These are phyloP conservation scores for Trematomus bernacchii DNA, from an alignment of 2,797 vertebrate genomes.

Conservation along the genomic window DNA sequence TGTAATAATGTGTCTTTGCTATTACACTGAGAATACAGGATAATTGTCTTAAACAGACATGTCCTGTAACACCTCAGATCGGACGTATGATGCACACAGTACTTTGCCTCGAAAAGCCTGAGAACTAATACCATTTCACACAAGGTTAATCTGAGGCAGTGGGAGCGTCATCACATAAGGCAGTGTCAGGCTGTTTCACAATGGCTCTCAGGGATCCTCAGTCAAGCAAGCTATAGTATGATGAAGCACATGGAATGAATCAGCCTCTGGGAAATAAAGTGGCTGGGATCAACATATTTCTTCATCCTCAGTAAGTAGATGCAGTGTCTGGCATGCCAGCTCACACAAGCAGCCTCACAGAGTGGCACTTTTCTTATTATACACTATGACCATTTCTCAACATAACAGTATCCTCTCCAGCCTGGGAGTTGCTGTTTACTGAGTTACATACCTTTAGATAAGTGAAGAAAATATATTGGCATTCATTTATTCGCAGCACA, in stretches of 20 bases:
- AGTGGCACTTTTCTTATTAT: conserved; percentile 36
- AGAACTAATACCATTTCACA: conserved; percentile 25
- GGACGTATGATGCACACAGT: neutral
- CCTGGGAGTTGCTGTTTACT: conserved; percentile 17
- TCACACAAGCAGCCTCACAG: conserved; percentile 8
- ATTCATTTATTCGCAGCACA: neutral
- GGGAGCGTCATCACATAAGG: conserved; percentile 17
- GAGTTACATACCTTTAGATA: conserved; percentile 31
- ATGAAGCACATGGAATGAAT: conserved; percentile 39
- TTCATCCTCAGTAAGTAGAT: conserved; percentile 28
- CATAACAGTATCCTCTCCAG: conserved; percentile 5
- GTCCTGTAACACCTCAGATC: neutral
- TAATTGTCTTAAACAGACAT: conserved; percentile 12
- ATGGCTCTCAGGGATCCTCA: conserved; percentile 23
- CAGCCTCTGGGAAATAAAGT: conserved; percentile 51
- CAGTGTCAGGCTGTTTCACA: conserved; percentile 34
- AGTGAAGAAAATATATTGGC: conserved; percentile 5
- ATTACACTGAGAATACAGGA: neutral
- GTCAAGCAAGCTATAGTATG: conserved; percentile 29
- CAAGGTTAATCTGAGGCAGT: conserved; percentile 27
- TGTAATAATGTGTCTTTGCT: neutral
- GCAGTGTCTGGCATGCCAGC: conserved; percentile 18
- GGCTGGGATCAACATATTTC: conserved; percentile 40
- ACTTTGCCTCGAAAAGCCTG: neutral
- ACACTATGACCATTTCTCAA: neutral